These are phyloP conservation scores for Uria lomvia DNA, from an alignment of 2,113 vertebrate genomes.

Conservation along the genomic window DNA sequence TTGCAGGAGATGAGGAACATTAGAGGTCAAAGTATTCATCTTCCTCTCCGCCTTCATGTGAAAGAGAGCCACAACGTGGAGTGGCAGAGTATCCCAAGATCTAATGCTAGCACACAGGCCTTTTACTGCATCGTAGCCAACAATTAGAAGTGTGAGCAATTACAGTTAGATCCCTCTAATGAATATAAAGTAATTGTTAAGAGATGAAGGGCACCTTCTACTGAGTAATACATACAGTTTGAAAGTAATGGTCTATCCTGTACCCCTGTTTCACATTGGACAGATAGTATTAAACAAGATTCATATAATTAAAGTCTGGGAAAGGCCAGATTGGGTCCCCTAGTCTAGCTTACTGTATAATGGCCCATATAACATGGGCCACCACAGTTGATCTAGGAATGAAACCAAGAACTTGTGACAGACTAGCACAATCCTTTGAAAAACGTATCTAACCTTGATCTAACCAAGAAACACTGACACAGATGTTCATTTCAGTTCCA, in stretches of 20 bases:
- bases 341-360: background rate
- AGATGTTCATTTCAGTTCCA: background rate
- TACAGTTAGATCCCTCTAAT: background rate
- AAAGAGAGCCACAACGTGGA: rapidly evolving
- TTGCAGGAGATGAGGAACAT: background rate
- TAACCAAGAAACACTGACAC: background rate
- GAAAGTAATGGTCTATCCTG: background rate
- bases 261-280: background rate
- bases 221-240: background rate
- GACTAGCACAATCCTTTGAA: background rate
- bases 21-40: background rate
- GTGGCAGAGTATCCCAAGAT: background rate
- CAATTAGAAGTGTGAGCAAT: background rate
- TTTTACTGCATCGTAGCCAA: background rate
- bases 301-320: background rate
- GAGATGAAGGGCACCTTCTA: background rate
- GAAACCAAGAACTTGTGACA: background rate
- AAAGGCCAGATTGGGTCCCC: background rate
- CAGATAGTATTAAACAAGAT: background rate
- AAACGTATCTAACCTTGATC: background rate
- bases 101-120: background rate
- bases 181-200: background rate
- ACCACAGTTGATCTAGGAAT: background rate
- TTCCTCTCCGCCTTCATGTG: background rate
- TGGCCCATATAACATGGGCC: rapidly evolving